Conservation (phyloP, 2,797 vertebrate species). For the Xerus rutilus region DNA sequence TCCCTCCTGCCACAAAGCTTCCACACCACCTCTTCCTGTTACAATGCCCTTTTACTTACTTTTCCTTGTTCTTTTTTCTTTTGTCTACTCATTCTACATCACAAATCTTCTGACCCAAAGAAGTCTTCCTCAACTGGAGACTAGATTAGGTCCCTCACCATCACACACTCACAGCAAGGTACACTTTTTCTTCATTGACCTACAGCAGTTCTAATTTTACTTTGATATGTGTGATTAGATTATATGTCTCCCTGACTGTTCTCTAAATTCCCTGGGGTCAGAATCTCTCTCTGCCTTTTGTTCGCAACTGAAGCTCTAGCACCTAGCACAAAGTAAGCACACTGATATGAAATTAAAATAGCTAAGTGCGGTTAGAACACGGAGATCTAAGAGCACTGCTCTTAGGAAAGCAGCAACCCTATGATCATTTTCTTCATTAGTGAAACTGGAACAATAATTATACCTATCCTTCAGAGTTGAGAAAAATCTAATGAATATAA, state of each 20-base stretch:
- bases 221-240: not conserved
- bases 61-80: not conserved
- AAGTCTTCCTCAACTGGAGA: not conserved
- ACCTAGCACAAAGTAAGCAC: not conserved
- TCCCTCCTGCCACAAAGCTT: not conserved
- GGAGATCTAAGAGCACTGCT: not conserved
- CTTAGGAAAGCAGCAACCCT: not conserved
- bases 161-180: not conserved
- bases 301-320: not conserved
- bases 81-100: not conserved
- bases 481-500: not conserved
- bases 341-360: constrained; percentile 21
- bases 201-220: not conserved
- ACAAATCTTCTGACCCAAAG: not conserved
- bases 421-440: not conserved
- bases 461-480: not conserved
- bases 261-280: not conserved
- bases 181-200: not conserved
- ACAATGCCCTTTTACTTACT: not conserved
- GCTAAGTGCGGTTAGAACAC: not conserved
- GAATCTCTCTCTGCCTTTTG: not conserved
- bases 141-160: not conserved
- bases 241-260: not conserved
- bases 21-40: not conserved
- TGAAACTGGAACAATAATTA: constrained; percentile 20